phyloP scores from a whole-genome alignment of 2,113 vertebrate genomes.

The Neofelis nebulosa region DNA sequence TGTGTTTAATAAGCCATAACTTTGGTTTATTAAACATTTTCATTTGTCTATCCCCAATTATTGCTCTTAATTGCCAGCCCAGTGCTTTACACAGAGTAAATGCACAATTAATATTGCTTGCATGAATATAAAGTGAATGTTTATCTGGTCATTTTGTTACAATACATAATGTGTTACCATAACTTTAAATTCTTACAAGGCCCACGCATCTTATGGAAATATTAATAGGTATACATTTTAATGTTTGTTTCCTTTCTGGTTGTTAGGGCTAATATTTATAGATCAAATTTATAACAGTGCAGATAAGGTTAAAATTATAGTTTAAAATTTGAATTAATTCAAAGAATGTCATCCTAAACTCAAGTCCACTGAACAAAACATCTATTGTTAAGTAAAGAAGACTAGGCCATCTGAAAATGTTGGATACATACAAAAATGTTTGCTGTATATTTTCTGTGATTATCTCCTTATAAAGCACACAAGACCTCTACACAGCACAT shows the following conservation, averaged over 20 bases:
- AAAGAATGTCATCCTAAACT: background rate
- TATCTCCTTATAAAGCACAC: background rate
- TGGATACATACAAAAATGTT: background rate
- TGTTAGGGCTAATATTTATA: background rate
- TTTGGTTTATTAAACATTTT: background rate
- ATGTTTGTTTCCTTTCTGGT: background rate
- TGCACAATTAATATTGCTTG: background rate
- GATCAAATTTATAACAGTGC: background rate
- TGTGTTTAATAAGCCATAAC: background rate
- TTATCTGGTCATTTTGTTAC: background rate
- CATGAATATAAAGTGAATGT: background rate
- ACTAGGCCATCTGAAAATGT: background rate
- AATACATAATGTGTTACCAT: background rate
- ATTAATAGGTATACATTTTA: background rate
- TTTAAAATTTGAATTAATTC: background rate
- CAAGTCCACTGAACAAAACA: background rate
- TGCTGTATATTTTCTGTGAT: background rate
- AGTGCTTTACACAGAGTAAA: background rate
- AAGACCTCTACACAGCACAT: background rate
- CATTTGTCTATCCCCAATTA: background rate
- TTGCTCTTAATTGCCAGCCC: background rate
- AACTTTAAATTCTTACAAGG: background rate
- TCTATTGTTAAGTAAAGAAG: background rate
- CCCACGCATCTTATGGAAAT: background rate
- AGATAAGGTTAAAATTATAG: background rate